Percentiles rank a stretch among this genome's conserved stretches.
phyloP scores from a whole-genome alignment of 2,888 invertebrate genomes.

The Seladonia tumulorum region DNA sequence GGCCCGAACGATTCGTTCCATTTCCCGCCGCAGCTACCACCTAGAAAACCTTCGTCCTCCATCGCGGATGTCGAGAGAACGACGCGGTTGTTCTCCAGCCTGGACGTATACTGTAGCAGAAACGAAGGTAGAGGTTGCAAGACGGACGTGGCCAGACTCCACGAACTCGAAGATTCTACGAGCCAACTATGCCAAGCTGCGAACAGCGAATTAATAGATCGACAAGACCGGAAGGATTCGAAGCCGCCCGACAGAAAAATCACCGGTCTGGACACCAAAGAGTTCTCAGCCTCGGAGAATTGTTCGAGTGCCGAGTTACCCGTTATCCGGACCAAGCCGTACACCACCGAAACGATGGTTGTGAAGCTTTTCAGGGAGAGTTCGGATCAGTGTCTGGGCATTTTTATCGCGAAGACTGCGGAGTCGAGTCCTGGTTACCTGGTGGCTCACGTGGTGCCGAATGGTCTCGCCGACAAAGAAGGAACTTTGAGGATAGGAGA shows the following conservation, averaged over 20 bases:
- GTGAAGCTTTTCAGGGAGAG: slow-evolving; percentile 87
- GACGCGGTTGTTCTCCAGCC: slow-evolving; percentile 60
- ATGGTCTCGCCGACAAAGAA: slow-evolving; percentile 89
- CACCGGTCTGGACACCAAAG: slow-evolving; percentile 38
- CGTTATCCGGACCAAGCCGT: slow-evolving; percentile 75
- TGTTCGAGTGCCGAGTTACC: slow-evolving; percentile 55
- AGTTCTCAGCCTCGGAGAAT: slow-evolving; percentile 10
- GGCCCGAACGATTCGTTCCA: slow-evolving; percentile 63
- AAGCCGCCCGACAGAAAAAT: slow-evolving; percentile 58
- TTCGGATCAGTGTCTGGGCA: slow-evolving; percentile 88
- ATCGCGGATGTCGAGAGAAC: slow-evolving; percentile 70
- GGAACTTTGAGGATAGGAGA: slow-evolving; percentile 89
- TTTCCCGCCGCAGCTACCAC: slow-evolving; percentile 79
- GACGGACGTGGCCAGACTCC: slow-evolving; percentile 38
- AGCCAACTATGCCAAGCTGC: slow-evolving; percentile 67
- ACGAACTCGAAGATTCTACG: slow-evolving; percentile 59
- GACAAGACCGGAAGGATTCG: slow-evolving; percentile 35
- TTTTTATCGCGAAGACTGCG: slow-evolving; percentile 89
- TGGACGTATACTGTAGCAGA: slow-evolving; percentile 61
- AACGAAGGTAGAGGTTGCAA: slow-evolving; percentile 53
- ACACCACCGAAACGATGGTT: slow-evolving; percentile 81
- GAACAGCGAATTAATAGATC: slow-evolving; percentile 65
- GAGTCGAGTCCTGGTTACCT: slow-evolving; percentile 86
- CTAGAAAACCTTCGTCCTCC: slow-evolving; percentile 74
- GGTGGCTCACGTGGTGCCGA: slow-evolving; percentile 90